Conservation (phyloP, 2,888 invertebrate species). For the Resseliella maxima region DNA sequence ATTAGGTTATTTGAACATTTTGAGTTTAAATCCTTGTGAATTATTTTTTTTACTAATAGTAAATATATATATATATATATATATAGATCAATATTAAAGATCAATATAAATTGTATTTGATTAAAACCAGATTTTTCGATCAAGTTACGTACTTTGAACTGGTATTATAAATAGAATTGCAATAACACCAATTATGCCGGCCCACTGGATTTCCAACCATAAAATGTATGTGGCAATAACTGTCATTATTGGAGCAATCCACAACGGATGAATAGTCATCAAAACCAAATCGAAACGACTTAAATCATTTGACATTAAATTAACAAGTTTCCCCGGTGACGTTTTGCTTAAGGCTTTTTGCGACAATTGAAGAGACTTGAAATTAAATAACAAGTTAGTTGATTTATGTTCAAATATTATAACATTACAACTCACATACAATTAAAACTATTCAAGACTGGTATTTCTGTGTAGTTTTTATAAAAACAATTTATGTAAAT, state of each 20-base stretch:
- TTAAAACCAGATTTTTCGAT: too few species aligned
- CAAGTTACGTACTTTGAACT: conserved; percentile 83
- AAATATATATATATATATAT: too few species aligned
- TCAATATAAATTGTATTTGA: too few species aligned
- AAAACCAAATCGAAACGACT: conserved; percentile 83
- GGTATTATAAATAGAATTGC: conserved; percentile 81
- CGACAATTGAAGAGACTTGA: conserved; percentile 73
- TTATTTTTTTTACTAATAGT: too few species aligned
- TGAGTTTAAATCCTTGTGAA: too few species aligned
- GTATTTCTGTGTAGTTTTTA: too few species aligned
- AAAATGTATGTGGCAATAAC: conserved; percentile 77
- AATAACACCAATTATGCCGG: conserved; percentile 77
- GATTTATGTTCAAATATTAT: too few species aligned
- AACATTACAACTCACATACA: too few species aligned
- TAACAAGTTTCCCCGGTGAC: conserved; percentile 87
- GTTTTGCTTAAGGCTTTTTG: conserved; percentile 81
- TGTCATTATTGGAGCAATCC: conserved; percentile 80
- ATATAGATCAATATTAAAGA: too few species aligned
- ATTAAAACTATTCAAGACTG: too few species aligned
- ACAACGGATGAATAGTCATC: conserved; percentile 80
- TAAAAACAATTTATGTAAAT: background rate
- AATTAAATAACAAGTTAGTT: conserved; percentile 58
- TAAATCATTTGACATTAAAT: conserved; percentile 88
- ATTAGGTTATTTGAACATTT: too few species aligned
- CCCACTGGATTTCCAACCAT: conserved; percentile 75